Evolutionary conservation across 2,888 invertebrate species (phyloP).

Genomic region (Dynastes hyllus): DNA sequence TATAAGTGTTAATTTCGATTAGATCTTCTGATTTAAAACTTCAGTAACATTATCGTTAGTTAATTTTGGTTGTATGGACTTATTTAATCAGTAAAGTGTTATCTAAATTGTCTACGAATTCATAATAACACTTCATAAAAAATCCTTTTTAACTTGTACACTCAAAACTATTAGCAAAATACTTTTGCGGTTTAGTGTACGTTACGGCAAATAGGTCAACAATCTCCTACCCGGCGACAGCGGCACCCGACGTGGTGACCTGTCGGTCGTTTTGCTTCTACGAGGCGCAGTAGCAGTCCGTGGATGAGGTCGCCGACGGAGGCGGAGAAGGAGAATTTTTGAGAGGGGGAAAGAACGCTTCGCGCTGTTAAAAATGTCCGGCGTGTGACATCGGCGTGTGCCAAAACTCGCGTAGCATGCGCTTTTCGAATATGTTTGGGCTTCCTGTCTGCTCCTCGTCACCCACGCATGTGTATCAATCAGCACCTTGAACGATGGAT

Average conservation of each 20-base stretch:
- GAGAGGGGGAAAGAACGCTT: neutral
- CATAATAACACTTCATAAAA: no score
- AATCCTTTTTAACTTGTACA: no score
- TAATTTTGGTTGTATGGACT: no score
- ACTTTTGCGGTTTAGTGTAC: neutral
- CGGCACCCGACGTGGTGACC: neutral
- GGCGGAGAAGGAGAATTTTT: neutral
- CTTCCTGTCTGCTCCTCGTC: no score
- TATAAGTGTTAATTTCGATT: no score
- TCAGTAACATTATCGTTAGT: no score
- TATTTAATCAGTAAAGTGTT: no score
- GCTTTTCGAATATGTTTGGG: neutral
- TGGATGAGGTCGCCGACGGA: neutral
- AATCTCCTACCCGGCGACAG: conserved; percentile 10
- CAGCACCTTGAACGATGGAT: no score
- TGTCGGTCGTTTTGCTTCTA: neutral
- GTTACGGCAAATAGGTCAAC: conserved; percentile 30
- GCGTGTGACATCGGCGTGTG: conserved; percentile 15
- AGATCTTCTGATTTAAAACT: no score
- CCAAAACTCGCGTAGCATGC: neutral
- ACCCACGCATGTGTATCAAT: no score
- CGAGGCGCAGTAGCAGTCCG: neutral
- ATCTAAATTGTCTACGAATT: no score
- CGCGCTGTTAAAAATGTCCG: conserved; percentile 12
- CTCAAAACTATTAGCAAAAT: neutral